Conservation (phyloP, 30 jellyfish, hydroid and myxozoan genomes). For the Clytia hemisphaerica region DNA sequence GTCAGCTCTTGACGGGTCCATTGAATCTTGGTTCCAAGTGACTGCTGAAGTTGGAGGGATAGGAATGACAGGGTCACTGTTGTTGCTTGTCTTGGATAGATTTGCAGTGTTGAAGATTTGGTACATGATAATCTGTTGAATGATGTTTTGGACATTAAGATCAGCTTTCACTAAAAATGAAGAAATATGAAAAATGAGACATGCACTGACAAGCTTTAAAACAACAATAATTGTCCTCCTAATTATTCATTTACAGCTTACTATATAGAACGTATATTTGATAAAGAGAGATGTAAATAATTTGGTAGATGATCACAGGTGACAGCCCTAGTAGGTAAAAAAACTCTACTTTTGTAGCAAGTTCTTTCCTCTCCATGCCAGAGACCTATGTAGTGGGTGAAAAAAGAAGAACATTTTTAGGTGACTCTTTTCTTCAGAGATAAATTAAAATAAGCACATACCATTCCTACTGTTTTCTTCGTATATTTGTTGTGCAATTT, state of each 20-base stretch:
- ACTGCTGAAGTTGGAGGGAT: conserved; percentile 1
- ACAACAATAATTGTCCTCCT: no score
- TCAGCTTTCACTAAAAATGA: conserved; percentile 28
- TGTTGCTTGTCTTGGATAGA: not conserved
- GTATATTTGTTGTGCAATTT: conserved; percentile 22
- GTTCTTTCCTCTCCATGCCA: not conserved
- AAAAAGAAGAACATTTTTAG: not conserved
- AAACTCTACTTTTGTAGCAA: no score
- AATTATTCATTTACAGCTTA: no score
- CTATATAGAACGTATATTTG: no score
- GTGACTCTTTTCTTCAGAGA: no score
- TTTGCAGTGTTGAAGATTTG: conserved; percentile 37
- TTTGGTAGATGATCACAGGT: no score
- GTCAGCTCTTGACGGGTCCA: conserved; percentile 27
- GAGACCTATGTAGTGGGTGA: not conserved
- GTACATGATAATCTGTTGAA: conserved; percentile 73
- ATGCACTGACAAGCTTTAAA: no score
- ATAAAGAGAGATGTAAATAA: no score
- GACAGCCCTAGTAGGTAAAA: no score
- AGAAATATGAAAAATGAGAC: not conserved
- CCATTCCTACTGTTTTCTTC: conserved; percentile 3
- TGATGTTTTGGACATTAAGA: conserved; percentile 47
- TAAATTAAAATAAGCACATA: not conserved
- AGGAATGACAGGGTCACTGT: not conserved
- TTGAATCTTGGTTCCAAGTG: conserved; percentile 12